Percentiles rank a stretch among this genome's conserved stretches.
Evolutionary conservation across 2,113 vertebrate species (phyloP).

Genomic region (Eurystomus gularis): DNA sequence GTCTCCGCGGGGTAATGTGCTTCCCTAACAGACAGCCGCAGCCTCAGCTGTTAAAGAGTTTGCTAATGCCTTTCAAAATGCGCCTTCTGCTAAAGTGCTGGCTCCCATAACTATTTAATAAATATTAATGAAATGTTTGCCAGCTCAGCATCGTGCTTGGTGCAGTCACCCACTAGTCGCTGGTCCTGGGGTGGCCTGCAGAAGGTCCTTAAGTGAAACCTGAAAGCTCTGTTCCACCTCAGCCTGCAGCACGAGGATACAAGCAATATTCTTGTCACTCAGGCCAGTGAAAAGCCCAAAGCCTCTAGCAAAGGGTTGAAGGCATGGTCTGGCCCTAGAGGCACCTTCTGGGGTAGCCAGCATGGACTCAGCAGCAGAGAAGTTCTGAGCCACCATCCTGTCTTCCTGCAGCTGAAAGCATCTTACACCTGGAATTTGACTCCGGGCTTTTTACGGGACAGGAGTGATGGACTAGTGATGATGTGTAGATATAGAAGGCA

Average conservation of each 20-base stretch:
- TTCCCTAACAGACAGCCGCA: background rate
- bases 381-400: background rate
- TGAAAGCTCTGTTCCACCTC: background rate
- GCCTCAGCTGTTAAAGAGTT: slow-evolving; percentile 1
- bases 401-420: background rate
- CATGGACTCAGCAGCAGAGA: background rate
- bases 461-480: background rate
- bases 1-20: background rate
- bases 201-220: background rate
- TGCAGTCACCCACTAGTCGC: background rate
- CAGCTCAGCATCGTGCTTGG: background rate
- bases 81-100: background rate
- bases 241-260: background rate
- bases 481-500: rapidly evolving
- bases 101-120: background rate
- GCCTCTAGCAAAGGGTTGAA: background rate
- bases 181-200: background rate
- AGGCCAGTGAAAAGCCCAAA: background rate
- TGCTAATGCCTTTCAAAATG: background rate
- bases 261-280: background rate
- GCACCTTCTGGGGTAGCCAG: background rate
- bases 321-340: too few species aligned
- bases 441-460: background rate
- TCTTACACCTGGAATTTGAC: background rate
- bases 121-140: slow-evolving; percentile 24